A percentile compares a stretch with the other conserved stretches of the same genome.
Evolutionary conservation across 2,888 invertebrate genomes (phyloP).

Genomic region (Eupithecia pulchellata): DNA sequence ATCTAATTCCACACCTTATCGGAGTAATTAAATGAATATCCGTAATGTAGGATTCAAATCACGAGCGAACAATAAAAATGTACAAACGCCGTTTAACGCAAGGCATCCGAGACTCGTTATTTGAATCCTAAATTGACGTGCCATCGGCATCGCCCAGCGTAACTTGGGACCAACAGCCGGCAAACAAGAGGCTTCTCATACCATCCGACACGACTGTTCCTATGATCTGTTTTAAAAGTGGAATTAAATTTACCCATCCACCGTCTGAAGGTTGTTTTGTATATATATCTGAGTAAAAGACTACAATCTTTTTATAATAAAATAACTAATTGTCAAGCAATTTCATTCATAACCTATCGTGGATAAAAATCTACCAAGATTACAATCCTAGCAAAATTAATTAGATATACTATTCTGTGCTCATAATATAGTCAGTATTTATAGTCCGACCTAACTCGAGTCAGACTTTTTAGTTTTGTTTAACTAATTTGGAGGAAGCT

Average conservation of each 20-base stretch:
- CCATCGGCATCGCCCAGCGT: conserved; percentile 28
- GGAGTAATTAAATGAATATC: conserved; percentile 5
- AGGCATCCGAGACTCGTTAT: conserved; percentile 39
- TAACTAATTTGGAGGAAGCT: not conserved
- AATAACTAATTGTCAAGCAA: no score
- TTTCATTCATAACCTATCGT: not conserved
- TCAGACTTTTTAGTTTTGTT: no score
- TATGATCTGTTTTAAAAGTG: not conserved
- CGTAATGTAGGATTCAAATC: conserved; percentile 20
- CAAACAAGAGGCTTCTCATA: not conserved
- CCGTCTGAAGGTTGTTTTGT: no score
- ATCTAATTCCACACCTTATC: not conserved
- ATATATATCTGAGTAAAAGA: no score
- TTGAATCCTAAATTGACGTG: conserved; percentile 43
- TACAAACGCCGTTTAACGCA: conserved; percentile 34
- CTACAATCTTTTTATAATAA: no score
- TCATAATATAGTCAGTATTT: not conserved
- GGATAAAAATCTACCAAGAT: not conserved
- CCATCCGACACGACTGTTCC: not conserved
- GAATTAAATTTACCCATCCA: not conserved
- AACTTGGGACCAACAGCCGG: conserved; percentile 23
- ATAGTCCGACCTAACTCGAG: not conserved
- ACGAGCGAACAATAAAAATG: conserved; percentile 28
- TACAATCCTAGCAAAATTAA: not conserved
- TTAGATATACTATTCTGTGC: not conserved